A percentile compares a stretch with the other conserved stretches of the same genome.
Evolutionary conservation across 2,888 invertebrate genomes (phyloP).

Genomic region (Lasioglossum vierecki): DNA sequence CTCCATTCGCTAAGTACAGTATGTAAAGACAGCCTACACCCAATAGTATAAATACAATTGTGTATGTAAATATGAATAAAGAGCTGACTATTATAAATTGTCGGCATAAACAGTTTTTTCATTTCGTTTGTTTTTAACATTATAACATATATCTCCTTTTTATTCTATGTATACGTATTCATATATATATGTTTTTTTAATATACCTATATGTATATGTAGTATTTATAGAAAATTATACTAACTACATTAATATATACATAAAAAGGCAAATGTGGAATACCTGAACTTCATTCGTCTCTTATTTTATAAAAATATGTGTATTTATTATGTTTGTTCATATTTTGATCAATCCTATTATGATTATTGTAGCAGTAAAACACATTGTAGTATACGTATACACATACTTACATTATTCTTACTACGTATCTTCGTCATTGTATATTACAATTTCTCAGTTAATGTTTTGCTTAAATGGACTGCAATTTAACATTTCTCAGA

Average conservation of each 20-base stretch:
- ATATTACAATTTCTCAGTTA: slow-evolving; percentile 60
- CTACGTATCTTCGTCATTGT: slow-evolving; percentile 61
- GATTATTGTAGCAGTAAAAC: slow-evolving; percentile 76
- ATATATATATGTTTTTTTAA: slow-evolving; percentile 52
- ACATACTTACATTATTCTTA: slow-evolving; percentile 68
- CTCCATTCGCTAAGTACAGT: slow-evolving; percentile 79
- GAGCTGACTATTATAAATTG: slow-evolving; percentile 73
- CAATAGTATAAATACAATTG: slow-evolving; percentile 77
- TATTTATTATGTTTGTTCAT: slow-evolving; percentile 73
- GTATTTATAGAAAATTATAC: slow-evolving; percentile 82
- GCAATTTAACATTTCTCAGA: slow-evolving; percentile 50
- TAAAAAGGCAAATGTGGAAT: slow-evolving; percentile 84
- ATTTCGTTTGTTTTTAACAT: slow-evolving; percentile 64
- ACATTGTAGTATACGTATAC: slow-evolving; percentile 74
- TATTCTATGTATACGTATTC: slow-evolving; percentile 65
- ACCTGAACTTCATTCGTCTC: slow-evolving; percentile 77
- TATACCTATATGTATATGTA: slow-evolving; percentile 68
- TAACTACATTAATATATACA: slow-evolving; percentile 83
- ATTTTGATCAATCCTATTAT: slow-evolving; percentile 74
- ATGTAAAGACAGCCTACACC: slow-evolving; percentile 81
- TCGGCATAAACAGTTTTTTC: slow-evolving; percentile 68
- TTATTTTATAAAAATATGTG: slow-evolving; percentile 81
- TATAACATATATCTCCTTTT: slow-evolving; percentile 69
- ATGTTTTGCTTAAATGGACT: slow-evolving; percentile 51
- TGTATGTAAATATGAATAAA: slow-evolving; percentile 77